Evolutionary conservation across 2,888 invertebrate species (phyloP), one percentile per base, ranked within the genome.

Genomic region (Sceliomorpha sp.): DNA sequence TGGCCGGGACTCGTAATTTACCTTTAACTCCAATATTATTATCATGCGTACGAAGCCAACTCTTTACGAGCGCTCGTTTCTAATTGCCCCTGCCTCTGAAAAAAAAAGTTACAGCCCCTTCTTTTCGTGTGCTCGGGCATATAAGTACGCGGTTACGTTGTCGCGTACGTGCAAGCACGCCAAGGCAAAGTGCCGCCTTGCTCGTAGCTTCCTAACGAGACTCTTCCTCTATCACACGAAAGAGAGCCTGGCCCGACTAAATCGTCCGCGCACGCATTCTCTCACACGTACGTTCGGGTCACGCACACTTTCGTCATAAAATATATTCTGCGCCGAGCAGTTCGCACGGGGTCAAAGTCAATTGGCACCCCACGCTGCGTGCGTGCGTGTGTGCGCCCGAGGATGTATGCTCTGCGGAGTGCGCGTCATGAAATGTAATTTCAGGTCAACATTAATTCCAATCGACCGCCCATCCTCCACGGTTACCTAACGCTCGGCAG

Each of bases 301-400:
- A 24, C 42, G 15, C 36, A 20, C 31, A 26, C 15, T 29, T 31
- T 14, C 29, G 14, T 44, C 15, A 29, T 15, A 15, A 10, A 17
- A 15, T 34, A 26, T 42, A 44, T 56, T 45, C 45, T 56, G 34
- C 27, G n/a, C 34, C 34, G 20, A 14, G 26, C 13, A 31, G 34
- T 53, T 42, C 53, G 34, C 29, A 31, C 45, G 44, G 37, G 55
- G 44, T 55, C 55, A 55, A 44, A 45, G 55, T 56, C 45, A 42
- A 56, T 17, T 37, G 37, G 50, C 37, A 29, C 27, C 9, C 50
- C 17, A 15, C 9, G 9, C 44, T 15, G 10, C 13, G 42, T 31
- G 44, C 29, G 44, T 44, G 10, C 13, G 42, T 31, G 44, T 15
- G 44, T 44, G 20, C 29, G 44, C 44, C 44, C 15, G 29, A n/a